phyloP scores from a whole-genome alignment of 2,888 invertebrate genomes.

The Parnassius apollo region DNA sequence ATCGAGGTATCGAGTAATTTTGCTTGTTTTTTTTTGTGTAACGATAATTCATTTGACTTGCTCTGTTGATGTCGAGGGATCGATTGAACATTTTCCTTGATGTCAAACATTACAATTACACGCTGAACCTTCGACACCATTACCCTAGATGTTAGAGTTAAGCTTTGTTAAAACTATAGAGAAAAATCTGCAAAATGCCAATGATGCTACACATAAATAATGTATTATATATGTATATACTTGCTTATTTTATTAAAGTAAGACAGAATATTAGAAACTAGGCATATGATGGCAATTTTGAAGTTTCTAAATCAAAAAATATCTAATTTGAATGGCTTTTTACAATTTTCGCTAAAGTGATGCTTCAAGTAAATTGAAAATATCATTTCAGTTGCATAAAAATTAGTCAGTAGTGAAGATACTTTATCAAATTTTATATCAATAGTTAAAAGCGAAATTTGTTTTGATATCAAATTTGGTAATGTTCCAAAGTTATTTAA shows the following conservation, averaged over 20 bases:
- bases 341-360: constrained; percentile 16
- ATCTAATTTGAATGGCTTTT: constrained; percentile 16
- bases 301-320: neutral
- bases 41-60: constrained; percentile 79
- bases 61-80: constrained; percentile 69
- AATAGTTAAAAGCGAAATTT: neutral
- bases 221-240: too few relatives aligned
- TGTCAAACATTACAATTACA: constrained; percentile 43
- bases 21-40: constrained; percentile 41
- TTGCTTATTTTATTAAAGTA: neutral
- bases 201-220: neutral
- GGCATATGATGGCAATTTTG: neutral
- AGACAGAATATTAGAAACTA: neutral
- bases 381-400: constrained; percentile 10
- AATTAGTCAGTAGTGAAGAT: constrained; percentile 18
- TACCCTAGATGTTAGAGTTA: constrained; percentile 24
- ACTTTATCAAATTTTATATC: constrained; percentile 18
- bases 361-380: constrained; percentile 15
- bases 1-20: constrained; percentile 29
- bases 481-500: constrained; percentile 23
- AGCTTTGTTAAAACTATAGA: constrained; percentile 22
- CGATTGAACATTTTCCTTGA: constrained; percentile 41
- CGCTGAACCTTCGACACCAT: constrained; percentile 63
- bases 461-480: constrained; percentile 33
- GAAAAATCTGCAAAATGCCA: constrained; percentile 1